phyloP scores from a whole-genome alignment of 1,140 invertebrate species.

The Pantala flavescens region DNA sequence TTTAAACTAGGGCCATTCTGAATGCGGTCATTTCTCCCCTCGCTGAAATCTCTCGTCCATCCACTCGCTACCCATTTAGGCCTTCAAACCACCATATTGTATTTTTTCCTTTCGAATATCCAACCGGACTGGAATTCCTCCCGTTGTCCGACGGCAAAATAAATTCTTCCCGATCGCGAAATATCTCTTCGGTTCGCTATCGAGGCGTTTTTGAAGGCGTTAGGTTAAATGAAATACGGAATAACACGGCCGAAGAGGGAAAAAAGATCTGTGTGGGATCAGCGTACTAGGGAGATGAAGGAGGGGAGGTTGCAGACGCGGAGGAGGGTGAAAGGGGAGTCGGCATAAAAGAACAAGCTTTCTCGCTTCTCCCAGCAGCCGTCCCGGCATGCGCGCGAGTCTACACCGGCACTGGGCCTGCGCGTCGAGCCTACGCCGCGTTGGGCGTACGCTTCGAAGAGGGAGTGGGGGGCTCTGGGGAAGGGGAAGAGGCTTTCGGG shows the following conservation, averaged over 20 bases:
- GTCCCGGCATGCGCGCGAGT: background rate
- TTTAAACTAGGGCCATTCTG: too few species aligned
- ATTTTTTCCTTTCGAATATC: too few species aligned
- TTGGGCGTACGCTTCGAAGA: background rate
- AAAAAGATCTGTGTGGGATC: background rate
- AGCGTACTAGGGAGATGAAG: background rate
- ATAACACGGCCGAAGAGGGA: background rate
- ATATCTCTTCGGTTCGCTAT: too few species aligned
- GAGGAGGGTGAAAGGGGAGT: background rate
- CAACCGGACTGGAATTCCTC: too few species aligned
- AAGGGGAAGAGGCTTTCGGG: background rate
- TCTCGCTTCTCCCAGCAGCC: background rate
- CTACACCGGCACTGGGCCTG: background rate
- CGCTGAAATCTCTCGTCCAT: too few species aligned
- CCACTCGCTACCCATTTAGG: too few species aligned
- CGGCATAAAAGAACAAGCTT: background rate
- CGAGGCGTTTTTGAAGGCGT: too few species aligned
- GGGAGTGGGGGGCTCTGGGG: background rate
- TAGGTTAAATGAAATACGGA: too few species aligned
- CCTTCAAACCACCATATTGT: too few species aligned
- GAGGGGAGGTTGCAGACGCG: background rate
- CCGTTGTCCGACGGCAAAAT: too few species aligned
- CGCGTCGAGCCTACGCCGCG: background rate
- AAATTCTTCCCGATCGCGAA: too few species aligned
- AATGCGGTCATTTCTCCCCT: too few species aligned